Conservation (phyloP, 2,888 invertebrate species). For the Sturmia bella region DNA sequence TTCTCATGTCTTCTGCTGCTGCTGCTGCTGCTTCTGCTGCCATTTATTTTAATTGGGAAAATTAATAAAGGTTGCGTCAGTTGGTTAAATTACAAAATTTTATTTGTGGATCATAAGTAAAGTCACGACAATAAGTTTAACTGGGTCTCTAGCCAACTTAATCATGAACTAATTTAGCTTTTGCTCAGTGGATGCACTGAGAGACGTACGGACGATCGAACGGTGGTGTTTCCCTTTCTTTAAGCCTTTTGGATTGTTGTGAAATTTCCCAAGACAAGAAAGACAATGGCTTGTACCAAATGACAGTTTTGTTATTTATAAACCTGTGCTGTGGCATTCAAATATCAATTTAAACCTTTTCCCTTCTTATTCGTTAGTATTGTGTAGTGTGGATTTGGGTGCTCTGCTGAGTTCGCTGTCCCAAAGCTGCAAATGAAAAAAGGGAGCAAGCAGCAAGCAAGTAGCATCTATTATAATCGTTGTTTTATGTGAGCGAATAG, state of each 20-base stretch:
- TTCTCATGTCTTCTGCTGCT: neutral
- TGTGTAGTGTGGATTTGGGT: neutral
- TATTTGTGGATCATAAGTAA: conserved; percentile 64
- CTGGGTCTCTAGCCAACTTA: neutral
- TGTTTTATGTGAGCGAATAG: conserved; percentile 66
- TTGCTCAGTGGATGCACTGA: neutral
- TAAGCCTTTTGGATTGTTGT: conserved; percentile 20
- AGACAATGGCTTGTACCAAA: conserved; percentile 73
- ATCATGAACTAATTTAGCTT: conserved; percentile 14
- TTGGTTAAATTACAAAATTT: conserved; percentile 58
- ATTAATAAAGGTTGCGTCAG: conserved; percentile 67
- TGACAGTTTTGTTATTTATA: conserved; percentile 73
- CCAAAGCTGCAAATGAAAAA: conserved; percentile 51
- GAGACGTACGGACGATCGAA: too few species aligned
- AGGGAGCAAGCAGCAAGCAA: neutral
- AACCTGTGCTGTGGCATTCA: conserved; percentile 72
- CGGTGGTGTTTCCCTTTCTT: neutral
- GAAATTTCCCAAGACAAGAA: conserved; percentile 51
- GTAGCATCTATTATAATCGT: conserved; percentile 67
- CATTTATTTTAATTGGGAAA: conserved; percentile 64
- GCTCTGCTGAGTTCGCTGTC: neutral
- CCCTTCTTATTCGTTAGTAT: neutral
- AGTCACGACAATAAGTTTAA: conserved; percentile 30
- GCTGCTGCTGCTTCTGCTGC: conserved; percentile 22
- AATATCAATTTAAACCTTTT: conserved; percentile 64